A percentile compares a stretch with the other conserved stretches of the same genome.
phyloP scores from a whole-genome alignment of 2,888 invertebrate species.

The Protophormia terraenovae region DNA sequence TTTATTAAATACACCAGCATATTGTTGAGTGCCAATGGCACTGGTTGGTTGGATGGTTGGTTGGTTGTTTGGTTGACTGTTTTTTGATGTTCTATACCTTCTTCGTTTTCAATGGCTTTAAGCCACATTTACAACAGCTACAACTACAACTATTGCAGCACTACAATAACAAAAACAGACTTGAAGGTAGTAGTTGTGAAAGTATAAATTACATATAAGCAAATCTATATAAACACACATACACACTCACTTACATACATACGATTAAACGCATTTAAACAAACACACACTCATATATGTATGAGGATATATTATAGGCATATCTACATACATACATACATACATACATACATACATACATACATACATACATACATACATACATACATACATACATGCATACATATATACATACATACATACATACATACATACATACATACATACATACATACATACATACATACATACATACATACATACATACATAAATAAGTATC shows the following conservation, averaged over 20 bases:
- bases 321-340: neutral
- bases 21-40: constrained; percentile 65
- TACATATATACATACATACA: neutral
- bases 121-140: constrained; percentile 45
- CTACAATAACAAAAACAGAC: neutral
- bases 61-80: neutral
- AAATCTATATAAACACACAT: neutral
- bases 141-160: neutral
- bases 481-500: neutral
- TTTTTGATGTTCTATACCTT: constrained; percentile 44
- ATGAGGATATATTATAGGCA: neutral
- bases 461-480: neutral
- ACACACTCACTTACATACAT: too few species aligned
- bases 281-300: neutral
- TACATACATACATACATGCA: neutral
- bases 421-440: too few species aligned
- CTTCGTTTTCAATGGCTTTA: constrained; percentile 50
- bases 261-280: neutral
- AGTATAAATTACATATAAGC: neutral
- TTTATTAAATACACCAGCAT: constrained; percentile 62
- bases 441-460: neutral
- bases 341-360: too few species aligned
- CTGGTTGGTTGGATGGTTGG: constrained; percentile 4
- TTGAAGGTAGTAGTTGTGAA: neutral
- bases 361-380: neutral